Evolutionary conservation across 2,888 invertebrate genomes (phyloP), one percentile per base, ranked within the genome.

Genomic region (Cephus spinipes): DNA sequence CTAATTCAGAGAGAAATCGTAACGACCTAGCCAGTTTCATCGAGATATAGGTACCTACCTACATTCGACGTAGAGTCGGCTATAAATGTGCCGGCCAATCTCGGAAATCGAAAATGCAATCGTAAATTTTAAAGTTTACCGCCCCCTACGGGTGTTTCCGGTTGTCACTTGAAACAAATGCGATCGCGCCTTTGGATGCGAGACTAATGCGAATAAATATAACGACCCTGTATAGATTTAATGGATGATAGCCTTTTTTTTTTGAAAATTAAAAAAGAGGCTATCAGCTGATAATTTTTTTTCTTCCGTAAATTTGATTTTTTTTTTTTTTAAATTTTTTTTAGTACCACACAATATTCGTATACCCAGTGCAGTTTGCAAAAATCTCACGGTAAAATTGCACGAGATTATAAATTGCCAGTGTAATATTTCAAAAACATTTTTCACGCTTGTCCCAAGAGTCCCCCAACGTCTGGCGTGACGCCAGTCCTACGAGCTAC

Each of bases 351-450:
- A 23, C 12, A 33, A 40, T 71, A 4, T 73, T 73, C 30, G 40
- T 77, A 76, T 36, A 23, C 12, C 11, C 31, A 31, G 73, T 69
- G 73, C 40, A 40, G 15, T 15, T 15, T 6, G 40, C 4, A 71
- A 78, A 40, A 78, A 71, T 78, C 34, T 71, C n/a, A 11, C 23
- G 69, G 36, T 31, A 68, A 69, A 78, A 78, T 75, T 69, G 75
- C 71, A 73, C 69, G 76, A 71, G 78, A 83, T 40, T 40, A 40
- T 82, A 84, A 80, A 85, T 84, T 83, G 77, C 81, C 73, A 77
- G 81, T 77, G 82, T 82, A 85, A 86, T 85, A 83, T 84, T 82
- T 79, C n/a, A 77, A 81, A 84, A 83, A 84, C 83, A 86, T 86
- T 85, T 80, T 83, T 87, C 83, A 83, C 82, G 77, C 79, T 80